phyloP scores from a whole-genome alignment of 2,888 invertebrate species.

The Cephus pygmeus region DNA sequence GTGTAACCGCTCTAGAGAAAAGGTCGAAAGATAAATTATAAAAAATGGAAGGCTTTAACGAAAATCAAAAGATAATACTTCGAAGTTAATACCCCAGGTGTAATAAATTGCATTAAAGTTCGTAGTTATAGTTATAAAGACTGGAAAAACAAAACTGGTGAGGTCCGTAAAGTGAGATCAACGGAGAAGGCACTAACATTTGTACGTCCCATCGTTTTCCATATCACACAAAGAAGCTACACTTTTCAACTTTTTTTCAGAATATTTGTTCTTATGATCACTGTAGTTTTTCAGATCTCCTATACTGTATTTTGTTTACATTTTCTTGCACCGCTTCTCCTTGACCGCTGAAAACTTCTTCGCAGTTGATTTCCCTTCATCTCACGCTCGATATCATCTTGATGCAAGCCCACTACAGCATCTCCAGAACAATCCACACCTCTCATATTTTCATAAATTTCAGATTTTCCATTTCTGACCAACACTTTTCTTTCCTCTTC shows the following conservation, averaged over 20 bases:
- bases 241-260: not conserved
- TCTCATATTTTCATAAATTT: not conserved
- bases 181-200: constrained; percentile 4
- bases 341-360: constrained; percentile 17
- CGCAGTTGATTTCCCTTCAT: constrained; percentile 9
- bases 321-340: constrained; percentile 15
- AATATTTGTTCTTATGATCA: not conserved
- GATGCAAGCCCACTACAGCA: constrained; percentile 3
- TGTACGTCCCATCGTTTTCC: not conserved
- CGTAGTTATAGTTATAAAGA: not conserved
- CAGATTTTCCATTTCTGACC: not conserved
- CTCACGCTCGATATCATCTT: not conserved
- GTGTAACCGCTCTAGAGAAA: not conserved
- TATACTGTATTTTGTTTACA: constrained; percentile 21
- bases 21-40: not conserved
- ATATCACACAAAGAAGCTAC: not conserved
- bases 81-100: no score
- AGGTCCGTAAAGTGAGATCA: not conserved
- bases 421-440: not conserved
- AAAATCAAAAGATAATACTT: not conserved
- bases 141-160: not conserved
- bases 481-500: constrained; percentile 3
- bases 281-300: not conserved
- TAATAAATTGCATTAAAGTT: not conserved
- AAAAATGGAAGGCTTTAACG: not conserved